Evolutionary conservation across 2,888 invertebrate species (phyloP).

Genomic region (Tiliacea aurago): DNA sequence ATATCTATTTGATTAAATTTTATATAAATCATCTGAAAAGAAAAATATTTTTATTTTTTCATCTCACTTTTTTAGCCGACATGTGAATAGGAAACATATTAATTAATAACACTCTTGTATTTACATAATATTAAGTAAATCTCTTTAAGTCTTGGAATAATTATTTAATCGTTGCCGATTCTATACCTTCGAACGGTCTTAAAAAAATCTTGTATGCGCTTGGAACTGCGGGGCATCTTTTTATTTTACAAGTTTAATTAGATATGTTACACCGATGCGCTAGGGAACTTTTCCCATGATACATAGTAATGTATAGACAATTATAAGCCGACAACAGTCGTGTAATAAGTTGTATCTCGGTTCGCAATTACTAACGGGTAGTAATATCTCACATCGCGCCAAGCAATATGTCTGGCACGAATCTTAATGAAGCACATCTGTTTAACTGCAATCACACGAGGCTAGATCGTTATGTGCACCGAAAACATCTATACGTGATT

Average conservation of each 20-base stretch:
- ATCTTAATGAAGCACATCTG: constrained; percentile 67
- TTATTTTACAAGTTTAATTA: neutral
- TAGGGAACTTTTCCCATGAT: constrained; percentile 22
- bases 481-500: constrained; percentile 44
- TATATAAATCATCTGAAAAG: constrained; percentile 52
- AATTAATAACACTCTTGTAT: constrained; percentile 24
- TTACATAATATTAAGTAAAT: constrained; percentile 23
- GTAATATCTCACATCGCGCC: constrained; percentile 56
- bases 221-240: neutral
- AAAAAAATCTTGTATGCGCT: neutral
- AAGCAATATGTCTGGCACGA: constrained; percentile 57
- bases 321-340: constrained; percentile 57
- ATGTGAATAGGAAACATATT: constrained; percentile 21
- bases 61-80: constrained; percentile 23
- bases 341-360: constrained; percentile 51
- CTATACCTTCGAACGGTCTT: neutral
- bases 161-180: constrained; percentile 4
- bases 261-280: constrained; percentile 10
- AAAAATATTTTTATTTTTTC: too few relatives aligned
- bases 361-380: constrained; percentile 57
- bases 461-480: constrained; percentile 44
- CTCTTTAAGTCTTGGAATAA: neutral
- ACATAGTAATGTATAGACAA: constrained; percentile 46
- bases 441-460: constrained; percentile 47
- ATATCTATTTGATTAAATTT: constrained; percentile 40